Conservation (phyloP, 1,140 invertebrate species). For the Aphidius ervi region DNA sequence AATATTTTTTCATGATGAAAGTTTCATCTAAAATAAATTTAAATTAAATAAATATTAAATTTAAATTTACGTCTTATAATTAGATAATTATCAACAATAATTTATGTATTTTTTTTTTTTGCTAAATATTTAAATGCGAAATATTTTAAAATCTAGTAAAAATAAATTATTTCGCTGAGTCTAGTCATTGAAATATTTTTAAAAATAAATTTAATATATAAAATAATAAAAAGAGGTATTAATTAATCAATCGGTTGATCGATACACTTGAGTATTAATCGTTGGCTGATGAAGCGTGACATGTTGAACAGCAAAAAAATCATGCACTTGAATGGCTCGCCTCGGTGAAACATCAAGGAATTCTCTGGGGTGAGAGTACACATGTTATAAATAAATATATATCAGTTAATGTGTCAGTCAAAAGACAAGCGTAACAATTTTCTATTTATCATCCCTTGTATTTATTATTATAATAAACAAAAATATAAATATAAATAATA, state of each 20-base stretch:
- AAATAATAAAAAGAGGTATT: background rate
- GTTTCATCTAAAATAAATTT: no score
- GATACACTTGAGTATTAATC: conserved; percentile 19
- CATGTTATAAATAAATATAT: background rate
- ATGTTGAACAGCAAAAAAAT: background rate
- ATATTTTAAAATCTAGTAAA: no score
- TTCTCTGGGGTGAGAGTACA: background rate
- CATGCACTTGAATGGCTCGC: background rate
- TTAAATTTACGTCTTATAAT: no score
- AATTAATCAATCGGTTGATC: conserved; percentile 28
- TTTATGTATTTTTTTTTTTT: no score
- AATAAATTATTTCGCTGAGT: no score
- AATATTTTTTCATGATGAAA: no score
- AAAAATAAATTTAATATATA: no score
- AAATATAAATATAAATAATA: background rate
- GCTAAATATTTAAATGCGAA: no score
- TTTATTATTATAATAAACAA: background rate
- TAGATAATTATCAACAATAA: no score
- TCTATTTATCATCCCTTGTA: conserved; percentile 31
- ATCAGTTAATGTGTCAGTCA: background rate
- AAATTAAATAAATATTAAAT: no score
- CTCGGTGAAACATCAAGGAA: background rate
- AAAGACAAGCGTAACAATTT: conserved; percentile 15
- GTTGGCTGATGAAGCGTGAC: background rate
- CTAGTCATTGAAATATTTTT: no score